A percentile compares a stretch with the other conserved stretches of the same genome.
Conservation (phyloP, 2,797 vertebrate species). For the Tapera naevia region DNA sequence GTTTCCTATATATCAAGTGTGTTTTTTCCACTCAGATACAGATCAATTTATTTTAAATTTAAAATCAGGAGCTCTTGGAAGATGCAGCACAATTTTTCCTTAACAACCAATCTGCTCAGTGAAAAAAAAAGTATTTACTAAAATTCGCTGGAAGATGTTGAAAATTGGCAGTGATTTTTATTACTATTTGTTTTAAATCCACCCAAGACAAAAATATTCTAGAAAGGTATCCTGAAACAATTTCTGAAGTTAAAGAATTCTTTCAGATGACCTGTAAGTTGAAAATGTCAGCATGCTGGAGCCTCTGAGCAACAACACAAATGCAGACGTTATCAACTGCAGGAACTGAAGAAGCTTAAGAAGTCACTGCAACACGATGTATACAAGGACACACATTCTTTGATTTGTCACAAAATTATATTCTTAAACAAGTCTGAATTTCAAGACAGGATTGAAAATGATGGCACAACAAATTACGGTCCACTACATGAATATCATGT, state of each 20-base stretch:
- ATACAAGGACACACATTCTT: not conserved
- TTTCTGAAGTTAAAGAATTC: not conserved
- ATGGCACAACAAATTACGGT: not conserved
- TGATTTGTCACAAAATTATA: not conserved
- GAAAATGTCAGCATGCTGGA: not conserved
- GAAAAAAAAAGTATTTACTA: slow-evolving; percentile 30
- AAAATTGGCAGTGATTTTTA: slow-evolving; percentile 40
- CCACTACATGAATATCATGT: not conserved
- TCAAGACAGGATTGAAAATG: not conserved
- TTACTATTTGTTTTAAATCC: slow-evolving; percentile 6
- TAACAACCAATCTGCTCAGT: slow-evolving; percentile 47
- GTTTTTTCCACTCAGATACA: slow-evolving; percentile 13
- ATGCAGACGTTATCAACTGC: not conserved
- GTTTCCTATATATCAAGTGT: slow-evolving; percentile 5
- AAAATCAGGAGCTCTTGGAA: slow-evolving; percentile 54
- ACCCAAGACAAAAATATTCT: not conserved
- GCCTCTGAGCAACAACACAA: not conserved
- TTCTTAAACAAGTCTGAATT: not conserved
- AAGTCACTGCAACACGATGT: not conserved
- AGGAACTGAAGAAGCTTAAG: not conserved
- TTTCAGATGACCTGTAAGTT: not conserved
- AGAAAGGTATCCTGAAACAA: not conserved
- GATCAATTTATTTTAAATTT: slow-evolving; percentile 59
- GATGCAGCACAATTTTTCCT: slow-evolving; percentile 29
- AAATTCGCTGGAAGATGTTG: not conserved